Conservation (phyloP, 2,797 vertebrate species). For the Spondyliosoma cantharus region DNA sequence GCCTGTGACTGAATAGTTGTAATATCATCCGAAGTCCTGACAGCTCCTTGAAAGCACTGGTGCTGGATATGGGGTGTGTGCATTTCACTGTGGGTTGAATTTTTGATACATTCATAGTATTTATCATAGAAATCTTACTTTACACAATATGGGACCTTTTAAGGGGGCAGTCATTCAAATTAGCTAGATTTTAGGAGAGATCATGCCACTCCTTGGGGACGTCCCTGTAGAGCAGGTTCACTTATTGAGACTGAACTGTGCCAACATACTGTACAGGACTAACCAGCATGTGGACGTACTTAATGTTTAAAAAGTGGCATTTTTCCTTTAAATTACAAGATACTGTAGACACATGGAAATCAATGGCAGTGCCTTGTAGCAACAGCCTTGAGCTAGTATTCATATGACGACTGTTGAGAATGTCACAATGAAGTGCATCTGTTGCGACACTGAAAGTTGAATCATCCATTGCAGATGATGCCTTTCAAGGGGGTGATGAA, state of each 20-base stretch:
- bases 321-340: slow-evolving; percentile 30
- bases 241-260: slow-evolving; percentile 54
- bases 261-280: slow-evolving; percentile 3
- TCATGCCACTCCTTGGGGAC: background rate
- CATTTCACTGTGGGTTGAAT: too few relatives aligned
- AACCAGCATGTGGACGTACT: background rate
- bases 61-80: too few relatives aligned
- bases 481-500: slow-evolving; percentile 65
- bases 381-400: slow-evolving; percentile 49
- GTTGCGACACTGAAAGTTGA: slow-evolving; percentile 73
- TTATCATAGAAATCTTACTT: too few relatives aligned
- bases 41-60: too few relatives aligned
- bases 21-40: too few relatives aligned
- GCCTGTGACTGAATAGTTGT: too few relatives aligned
- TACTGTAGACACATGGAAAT: slow-evolving; percentile 41
- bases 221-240: slow-evolving; percentile 22
- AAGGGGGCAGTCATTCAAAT: slow-evolving; percentile 1
- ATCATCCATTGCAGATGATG: slow-evolving; percentile 64
- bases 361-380: slow-evolving; percentile 44
- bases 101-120: too few relatives aligned
- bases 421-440: slow-evolving; percentile 70
- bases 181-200: background rate
- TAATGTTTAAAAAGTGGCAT: slow-evolving; percentile 33
- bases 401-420: slow-evolving; percentile 44
- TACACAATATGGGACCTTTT: background rate